Evolutionary conservation across 1,140 invertebrate genomes (phyloP).

Genomic region (Bombus waltoni): DNA sequence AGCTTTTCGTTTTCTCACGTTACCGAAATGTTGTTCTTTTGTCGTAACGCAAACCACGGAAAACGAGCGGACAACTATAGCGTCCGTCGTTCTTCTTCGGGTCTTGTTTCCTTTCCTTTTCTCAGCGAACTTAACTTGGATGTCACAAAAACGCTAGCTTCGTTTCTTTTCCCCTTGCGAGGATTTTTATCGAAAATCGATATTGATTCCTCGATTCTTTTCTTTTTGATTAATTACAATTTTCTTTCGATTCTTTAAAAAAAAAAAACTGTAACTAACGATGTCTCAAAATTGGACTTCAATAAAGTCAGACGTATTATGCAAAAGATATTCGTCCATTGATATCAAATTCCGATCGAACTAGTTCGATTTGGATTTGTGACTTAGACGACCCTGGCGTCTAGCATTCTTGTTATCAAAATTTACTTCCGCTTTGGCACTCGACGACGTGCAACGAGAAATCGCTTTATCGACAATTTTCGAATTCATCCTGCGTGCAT

Average conservation of each 20-base stretch:
- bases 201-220: no score
- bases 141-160: background rate
- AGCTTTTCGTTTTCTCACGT: background rate
- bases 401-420: constrained; percentile 36
- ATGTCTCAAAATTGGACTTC: no score
- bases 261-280: no score
- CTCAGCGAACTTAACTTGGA: background rate
- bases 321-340: background rate
- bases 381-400: background rate
- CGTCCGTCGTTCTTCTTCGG: background rate
- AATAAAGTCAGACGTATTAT: background rate
- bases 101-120: background rate
- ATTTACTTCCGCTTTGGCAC: constrained; percentile 10
- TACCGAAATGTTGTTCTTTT: background rate
- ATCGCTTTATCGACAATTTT: constrained; percentile 42
- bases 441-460: background rate
- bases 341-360: background rate
- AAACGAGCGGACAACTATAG: background rate
- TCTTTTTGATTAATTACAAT: no score
- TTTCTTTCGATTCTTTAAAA: no score
- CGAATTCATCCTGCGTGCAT: constrained; percentile 36
- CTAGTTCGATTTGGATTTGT: background rate
- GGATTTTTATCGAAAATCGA: no score
- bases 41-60: background rate
- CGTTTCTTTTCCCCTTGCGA: background rate